Conservation (phyloP, 2,797 vertebrate genomes). For the Sardinella longiceps region DNA sequence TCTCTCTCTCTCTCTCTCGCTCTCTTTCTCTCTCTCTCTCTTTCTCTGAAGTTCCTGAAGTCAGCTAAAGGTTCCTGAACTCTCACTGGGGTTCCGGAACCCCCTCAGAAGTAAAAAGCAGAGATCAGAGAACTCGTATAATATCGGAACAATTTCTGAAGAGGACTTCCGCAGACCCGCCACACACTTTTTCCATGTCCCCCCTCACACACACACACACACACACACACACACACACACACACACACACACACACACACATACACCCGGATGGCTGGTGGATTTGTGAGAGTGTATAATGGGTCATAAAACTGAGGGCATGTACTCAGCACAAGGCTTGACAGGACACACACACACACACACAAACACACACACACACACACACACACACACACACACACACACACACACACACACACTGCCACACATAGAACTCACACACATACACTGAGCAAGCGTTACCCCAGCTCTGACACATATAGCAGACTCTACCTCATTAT, state of each 20-base stretch:
- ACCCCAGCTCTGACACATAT: too few relatives aligned
- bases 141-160: not conserved
- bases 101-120: not conserved
- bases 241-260: not conserved
- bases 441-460: too few relatives aligned
- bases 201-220: not conserved
- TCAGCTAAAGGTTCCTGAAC: not conserved
- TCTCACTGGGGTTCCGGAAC: not conserved
- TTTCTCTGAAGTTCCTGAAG: not conserved
- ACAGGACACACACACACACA: conserved; percentile 26
- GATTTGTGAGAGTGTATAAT: conserved; percentile 42
- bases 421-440: too few relatives aligned
- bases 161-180: not conserved
- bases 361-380: not conserved
- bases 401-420: not conserved
- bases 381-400: conserved; percentile 7
- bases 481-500: too few relatives aligned
- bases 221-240: too few relatives aligned
- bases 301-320: conserved; percentile 54
- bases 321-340: conserved; percentile 8
- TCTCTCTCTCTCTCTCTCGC: too few relatives aligned
- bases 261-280: not conserved
- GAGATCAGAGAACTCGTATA: not conserved
- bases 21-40: too few relatives aligned
- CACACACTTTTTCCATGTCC: not conserved